Base-by-base conservation (phyloP, 2,113 vertebrate genomes). In the Sardina pilchardus region DNA sequence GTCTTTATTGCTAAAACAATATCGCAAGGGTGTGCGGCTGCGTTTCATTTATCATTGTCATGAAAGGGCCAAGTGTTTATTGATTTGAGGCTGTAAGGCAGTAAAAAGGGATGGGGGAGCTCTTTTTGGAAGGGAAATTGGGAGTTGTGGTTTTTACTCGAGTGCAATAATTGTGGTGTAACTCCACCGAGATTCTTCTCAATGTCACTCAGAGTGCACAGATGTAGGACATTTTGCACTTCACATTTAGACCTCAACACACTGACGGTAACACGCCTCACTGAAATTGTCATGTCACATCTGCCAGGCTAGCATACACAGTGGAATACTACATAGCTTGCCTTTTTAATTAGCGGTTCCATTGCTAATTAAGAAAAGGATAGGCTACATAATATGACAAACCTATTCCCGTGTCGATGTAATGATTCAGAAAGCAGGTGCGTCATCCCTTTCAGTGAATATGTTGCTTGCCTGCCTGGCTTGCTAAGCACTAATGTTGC, bases 31-130 rank as follows among this genome's bases (percentile, higher is more conserved):
- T 80, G 88, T 83, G 87, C 86, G 81, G 85, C 88, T 89, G 87
- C 87, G 89, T 92, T 92, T 91, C 92, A 94, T 95, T 95, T 91
- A 90, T 95, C 95, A 95, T 90, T 94, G 94, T 94, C 94, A 91
- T 78, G 86, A 91, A 34, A 88, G 91, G 91, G 93, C 91, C 93
- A 94, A 95, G 90, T 89, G 88, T 90, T 92, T 94, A 96, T 96
- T 94, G 95, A 96, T 95, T 93, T 90, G 90, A 89, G 39, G 53
- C 91, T 91, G 90, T 90, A 91, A 30, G 56, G n/a, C 83, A 88
- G 89, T 90, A 67, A 89, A 91, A 92, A 92, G 91, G 91, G 93
- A 91, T 88, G 89, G 81, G 88, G 78, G 82, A 91, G 90, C 86
- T 88, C 89, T 91, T 92, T 90, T 88, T 91, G 91, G 91, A 91